Evolutionary conservation across 2,888 invertebrate genomes (phyloP).

Genomic region (Linhomoeus sp.): DNA sequence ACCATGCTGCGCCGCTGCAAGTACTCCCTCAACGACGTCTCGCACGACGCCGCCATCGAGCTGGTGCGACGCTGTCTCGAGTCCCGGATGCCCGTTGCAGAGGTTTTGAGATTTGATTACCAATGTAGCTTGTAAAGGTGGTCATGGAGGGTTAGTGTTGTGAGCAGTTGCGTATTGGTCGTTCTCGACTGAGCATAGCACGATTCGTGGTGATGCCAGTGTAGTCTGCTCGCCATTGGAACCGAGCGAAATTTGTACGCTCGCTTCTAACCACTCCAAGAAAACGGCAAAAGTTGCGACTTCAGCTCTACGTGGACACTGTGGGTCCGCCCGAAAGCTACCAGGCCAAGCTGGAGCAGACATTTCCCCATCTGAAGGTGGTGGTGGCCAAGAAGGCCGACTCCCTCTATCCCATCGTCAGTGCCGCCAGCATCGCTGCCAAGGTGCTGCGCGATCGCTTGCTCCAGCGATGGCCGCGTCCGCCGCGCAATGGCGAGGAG

Average conservation of each 20-base stretch:
- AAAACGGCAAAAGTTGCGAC: neutral
- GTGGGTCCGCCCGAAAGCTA: conserved; percentile 90
- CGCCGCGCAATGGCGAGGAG: too few species aligned
- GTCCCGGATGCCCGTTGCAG: conserved; percentile 58
- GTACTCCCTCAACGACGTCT: conserved; percentile 57
- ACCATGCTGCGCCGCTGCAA: conserved; percentile 54
- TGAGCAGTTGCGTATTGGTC: neutral
- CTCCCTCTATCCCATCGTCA: conserved; percentile 81
- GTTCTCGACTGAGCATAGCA: too few species aligned
- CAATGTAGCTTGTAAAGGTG: neutral
- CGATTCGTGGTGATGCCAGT: too few species aligned
- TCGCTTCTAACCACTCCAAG: neutral
- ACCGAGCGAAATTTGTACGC: too few species aligned
- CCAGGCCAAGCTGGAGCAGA: conserved; percentile 46
- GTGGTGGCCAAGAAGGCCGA: conserved; percentile 93
- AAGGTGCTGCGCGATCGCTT: conserved; percentile 36
- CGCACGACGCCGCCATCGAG: conserved; percentile 78
- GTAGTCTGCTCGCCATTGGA: too few species aligned
- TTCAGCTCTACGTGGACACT: conserved; percentile 73
- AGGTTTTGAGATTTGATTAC: conserved; percentile 30
- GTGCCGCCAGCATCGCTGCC: conserved; percentile 95
- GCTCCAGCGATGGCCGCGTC: too few species aligned
- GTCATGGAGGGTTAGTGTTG: neutral
- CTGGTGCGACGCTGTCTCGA: conserved; percentile 56
- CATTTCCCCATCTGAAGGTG: conserved; percentile 69